phyloP scores from a whole-genome alignment of 2,113 vertebrate species.

The Equus przewalskii region DNA sequence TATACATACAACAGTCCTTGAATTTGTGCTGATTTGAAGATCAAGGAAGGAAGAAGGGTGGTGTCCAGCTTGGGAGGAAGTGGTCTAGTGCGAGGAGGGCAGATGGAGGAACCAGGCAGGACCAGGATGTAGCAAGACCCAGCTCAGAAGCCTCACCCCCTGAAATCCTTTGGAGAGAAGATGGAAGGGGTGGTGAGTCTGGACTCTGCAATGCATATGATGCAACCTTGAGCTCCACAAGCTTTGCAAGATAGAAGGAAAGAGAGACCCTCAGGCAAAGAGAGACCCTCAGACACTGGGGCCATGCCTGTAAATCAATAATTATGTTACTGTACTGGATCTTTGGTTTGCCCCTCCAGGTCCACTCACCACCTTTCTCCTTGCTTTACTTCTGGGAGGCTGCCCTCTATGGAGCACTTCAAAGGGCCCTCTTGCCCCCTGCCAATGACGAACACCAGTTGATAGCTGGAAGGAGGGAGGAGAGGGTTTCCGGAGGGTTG shows the following conservation, averaged over 20 bases:
- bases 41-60: slow-evolving; percentile 36
- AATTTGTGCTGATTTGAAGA: neutral
- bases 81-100: neutral
- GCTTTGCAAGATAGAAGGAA: neutral
- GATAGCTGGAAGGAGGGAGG: neutral
- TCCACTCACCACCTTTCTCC: neutral
- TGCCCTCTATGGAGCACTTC: neutral
- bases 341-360: neutral
- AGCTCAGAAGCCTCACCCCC: neutral
- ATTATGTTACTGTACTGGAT: too few relatives aligned
- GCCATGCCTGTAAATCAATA: neutral
- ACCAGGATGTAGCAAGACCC: neutral
- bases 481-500: neutral
- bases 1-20: neutral
- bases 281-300: neutral
- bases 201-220: neutral
- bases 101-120: neutral
- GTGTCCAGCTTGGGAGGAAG: neutral
- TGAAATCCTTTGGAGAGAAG: neutral
- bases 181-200: neutral
- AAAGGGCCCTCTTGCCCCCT: neutral
- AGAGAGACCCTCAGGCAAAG: neutral
- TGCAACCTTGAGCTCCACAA: too few relatives aligned
- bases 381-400: neutral
- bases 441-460: neutral